These are phyloP conservation scores for Drosophila mojavensis DNA, from an alignment of 1,140 invertebrate genomes.

Conservation along the genomic window DNA sequence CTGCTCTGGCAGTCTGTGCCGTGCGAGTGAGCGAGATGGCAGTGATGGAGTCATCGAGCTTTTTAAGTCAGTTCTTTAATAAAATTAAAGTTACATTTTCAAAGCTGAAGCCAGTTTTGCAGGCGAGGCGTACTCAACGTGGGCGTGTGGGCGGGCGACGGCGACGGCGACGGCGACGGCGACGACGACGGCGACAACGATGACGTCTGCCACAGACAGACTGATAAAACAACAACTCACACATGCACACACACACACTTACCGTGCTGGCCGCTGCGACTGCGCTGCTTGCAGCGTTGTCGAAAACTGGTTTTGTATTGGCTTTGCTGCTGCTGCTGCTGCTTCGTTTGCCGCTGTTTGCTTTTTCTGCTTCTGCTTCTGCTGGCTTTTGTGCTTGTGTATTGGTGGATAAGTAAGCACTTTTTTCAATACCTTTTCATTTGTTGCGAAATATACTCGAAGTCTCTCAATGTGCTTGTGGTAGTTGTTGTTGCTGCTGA, in stretches of 20 bases:
- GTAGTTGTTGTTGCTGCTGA: constrained; percentile 34
- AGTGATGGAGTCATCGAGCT: neutral
- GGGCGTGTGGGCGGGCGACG: constrained; percentile 67
- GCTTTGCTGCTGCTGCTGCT: constrained; percentile 11
- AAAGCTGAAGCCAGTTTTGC: constrained; percentile 56
- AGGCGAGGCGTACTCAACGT: constrained; percentile 20
- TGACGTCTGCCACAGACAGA: constrained; percentile 31
- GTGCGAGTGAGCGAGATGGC: neutral
- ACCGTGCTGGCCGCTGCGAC: constrained; percentile 66
- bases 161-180: no score
- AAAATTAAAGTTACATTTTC: constrained; percentile 68
- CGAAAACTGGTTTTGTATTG: constrained; percentile 65
- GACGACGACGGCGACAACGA: constrained; percentile 28
- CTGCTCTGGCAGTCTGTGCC: neutral
- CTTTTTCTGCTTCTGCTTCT: constrained; percentile 28
- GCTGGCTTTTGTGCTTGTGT: constrained; percentile 41
- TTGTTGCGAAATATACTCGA: constrained; percentile 59
- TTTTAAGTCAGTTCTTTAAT: constrained; percentile 47
- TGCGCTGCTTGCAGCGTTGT: constrained; percentile 69
- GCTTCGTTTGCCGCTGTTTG: constrained; percentile 27
- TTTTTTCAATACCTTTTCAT: constrained; percentile 56
- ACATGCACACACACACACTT: constrained; percentile 43
- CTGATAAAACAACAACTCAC: constrained; percentile 34
- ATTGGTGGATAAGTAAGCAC: constrained; percentile 46
- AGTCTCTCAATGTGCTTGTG: constrained; percentile 27